Evolutionary conservation across 2,888 invertebrate genomes (phyloP), one percentile per base, ranked within the genome.

Genomic region (Epinotia demarniana): DNA sequence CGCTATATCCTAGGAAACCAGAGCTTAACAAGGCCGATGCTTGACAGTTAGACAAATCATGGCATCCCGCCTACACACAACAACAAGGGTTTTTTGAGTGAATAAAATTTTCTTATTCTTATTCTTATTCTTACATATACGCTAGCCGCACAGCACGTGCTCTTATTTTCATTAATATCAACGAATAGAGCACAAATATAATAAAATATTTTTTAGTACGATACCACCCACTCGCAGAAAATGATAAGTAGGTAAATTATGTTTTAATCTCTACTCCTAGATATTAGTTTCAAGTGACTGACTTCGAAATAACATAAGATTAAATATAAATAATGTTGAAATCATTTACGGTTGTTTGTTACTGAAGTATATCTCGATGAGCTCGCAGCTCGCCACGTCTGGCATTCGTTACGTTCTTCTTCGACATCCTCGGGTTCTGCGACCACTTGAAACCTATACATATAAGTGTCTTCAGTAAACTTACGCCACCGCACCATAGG

Each of bases 251-350:
- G 12, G 12, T 12, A 13, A 33, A 39, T 49, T 0, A 43, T 18
- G 49, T 64, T 13, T 64, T 66, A 23, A 27, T 69, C 27, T 23
- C 43, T 46, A 43, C 43, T 63, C 49, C 33, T 69, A 63, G 58
- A 53, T 64, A 70, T 69, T 58, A 74, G 55, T 62, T 64, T 58
- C 27, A 63, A 74, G 62, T 74, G 69, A 74, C 73, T 69, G 69
- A 69, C 49, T 69, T 69, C 46, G 49, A 46, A 58, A 69, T 69
- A 63, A 69, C 57, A 62, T 69, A 58, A 58, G 46, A 43, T 43
- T 58, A 69, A 68, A 73, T 46, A 61, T 53, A 33, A 46, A 69
- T 46, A 46, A 69, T 46, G 62, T 63, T 63, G 27, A 68, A 55
- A 61, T 53, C 43, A 68, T 73, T 73, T 62, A 57, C 57, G 23